These are phyloP conservation scores for Neosalanx taihuensis DNA, from an alignment of 2,797 vertebrate species.

Conservation along the genomic window DNA sequence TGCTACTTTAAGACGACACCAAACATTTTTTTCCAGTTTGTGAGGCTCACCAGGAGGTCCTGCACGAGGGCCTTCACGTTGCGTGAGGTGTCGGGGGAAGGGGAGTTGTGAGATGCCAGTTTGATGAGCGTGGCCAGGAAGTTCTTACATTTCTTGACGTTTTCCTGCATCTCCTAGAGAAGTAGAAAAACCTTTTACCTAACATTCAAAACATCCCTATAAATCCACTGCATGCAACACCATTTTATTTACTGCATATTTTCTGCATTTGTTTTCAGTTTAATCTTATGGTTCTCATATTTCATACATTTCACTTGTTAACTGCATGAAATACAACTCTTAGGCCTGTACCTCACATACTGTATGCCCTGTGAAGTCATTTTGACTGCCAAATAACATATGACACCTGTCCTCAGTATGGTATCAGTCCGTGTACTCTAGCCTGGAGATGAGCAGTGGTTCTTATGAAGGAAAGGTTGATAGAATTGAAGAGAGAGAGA, in stretches of 20 bases:
- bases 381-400: constrained; percentile 40
- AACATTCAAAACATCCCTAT: neutral
- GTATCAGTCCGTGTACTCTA: constrained; percentile 10
- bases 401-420: constrained; percentile 33
- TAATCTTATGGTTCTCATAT: too few relatives aligned
- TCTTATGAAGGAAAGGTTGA: constrained; percentile 6
- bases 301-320: neutral
- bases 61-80: constrained; percentile 87
- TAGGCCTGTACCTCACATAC: constrained; percentile 3
- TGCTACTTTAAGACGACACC: neutral
- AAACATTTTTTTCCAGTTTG: neutral
- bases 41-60: constrained; percentile 80
- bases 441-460: constrained; percentile 9
- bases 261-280: neutral
- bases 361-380: constrained; percentile 26
- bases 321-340: neutral
- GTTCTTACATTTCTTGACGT: constrained; percentile 90
- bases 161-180: constrained; percentile 87
- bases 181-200: constrained; percentile 10
- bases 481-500: neutral
- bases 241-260: neutral
- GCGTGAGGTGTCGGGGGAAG: constrained; percentile 82
- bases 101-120: constrained; percentile 85
- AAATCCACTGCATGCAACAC: neutral
- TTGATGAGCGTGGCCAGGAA: constrained; percentile 88